These are phyloP conservation scores for Hormiphora californensis DNA, from an alignment of 37 sponge, comb jelly and placozoan species.

Conservation along the genomic window DNA sequence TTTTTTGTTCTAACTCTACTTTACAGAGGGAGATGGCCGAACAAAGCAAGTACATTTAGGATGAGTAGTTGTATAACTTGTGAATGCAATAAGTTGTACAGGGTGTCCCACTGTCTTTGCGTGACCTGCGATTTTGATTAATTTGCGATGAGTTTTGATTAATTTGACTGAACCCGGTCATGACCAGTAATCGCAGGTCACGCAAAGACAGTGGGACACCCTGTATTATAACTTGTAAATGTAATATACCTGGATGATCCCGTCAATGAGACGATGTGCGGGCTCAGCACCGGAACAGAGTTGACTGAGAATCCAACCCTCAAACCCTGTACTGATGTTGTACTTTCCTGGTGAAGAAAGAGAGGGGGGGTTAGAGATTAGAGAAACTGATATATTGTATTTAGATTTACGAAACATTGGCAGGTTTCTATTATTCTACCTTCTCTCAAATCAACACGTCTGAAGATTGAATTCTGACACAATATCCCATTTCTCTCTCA, in stretches of 20 bases:
- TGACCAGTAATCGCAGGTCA: not conserved
- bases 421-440: no score
- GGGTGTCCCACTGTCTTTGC: not conserved
- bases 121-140: no score
- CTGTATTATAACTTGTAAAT: not conserved
- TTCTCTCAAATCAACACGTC: no score
- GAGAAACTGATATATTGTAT: no score
- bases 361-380: no score
- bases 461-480: no score
- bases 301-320: conserved; percentile 10
- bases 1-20: no score
- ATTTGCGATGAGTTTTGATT: no score
- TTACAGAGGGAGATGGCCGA: no score
- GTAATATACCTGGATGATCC: conserved; percentile 25
- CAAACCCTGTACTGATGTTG: conserved; percentile 18
- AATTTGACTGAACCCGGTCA: not conserved
- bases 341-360: conserved; percentile 14
- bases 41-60: not conserved
- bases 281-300: conserved; percentile 27
- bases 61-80: not conserved
- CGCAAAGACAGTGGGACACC: not conserved
- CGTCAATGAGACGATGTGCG: not conserved
- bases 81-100: not conserved
- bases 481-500: no score
- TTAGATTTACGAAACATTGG: no score